Evolutionary conservation across 2,888 invertebrate species (phyloP), one percentile per base, ranked within the genome.

Genomic region (Lordiphosa fenestrarum): DNA sequence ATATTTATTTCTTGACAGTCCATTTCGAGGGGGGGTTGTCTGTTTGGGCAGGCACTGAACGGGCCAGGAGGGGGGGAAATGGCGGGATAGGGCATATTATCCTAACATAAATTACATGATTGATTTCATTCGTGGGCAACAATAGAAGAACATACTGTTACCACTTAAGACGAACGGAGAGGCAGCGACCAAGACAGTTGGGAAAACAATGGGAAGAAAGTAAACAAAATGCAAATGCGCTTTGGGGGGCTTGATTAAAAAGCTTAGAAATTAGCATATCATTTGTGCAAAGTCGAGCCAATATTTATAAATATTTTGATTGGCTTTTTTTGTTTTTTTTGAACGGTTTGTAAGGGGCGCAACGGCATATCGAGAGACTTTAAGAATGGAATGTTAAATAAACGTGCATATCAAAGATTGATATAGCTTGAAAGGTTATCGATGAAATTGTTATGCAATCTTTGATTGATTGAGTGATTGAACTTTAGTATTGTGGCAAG

Each of bases 31-130:
- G 36, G 37, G 35, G 30, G 21, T 38, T 44, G 66, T 48, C 64
- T 61, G 54, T 53, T 12, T 33, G 13, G 9, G 40, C 6, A 9
- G 12, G 30, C 13, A 36, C 33, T 41, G 15, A 7, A 7, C 38
- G 42, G 12, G 46, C 47, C 12, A 37, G 25, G 38, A 6, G n/a
- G 37, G 37, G 55, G 49, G 53, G 42, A 39, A 50, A 30, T 50
- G 57, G 62, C 75, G 49, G 54, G 39, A 39, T 55, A 30, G 62
- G 59, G 62, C 75, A 67, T 82, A 80, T 78, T 80, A 83, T 83
- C 68, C 80, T 71, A 83, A 85, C 85, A 80, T 85, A 85, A 87
- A 85, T 86, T 87, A 86, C 86, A 85, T 86, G 86, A 87, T 87
- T 87, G 86, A 86, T 87, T 86, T 80, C 83, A 73, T 75, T 73